Base-by-base conservation (phyloP, 2,113 vertebrate species). In the Procavia capensis region DNA sequence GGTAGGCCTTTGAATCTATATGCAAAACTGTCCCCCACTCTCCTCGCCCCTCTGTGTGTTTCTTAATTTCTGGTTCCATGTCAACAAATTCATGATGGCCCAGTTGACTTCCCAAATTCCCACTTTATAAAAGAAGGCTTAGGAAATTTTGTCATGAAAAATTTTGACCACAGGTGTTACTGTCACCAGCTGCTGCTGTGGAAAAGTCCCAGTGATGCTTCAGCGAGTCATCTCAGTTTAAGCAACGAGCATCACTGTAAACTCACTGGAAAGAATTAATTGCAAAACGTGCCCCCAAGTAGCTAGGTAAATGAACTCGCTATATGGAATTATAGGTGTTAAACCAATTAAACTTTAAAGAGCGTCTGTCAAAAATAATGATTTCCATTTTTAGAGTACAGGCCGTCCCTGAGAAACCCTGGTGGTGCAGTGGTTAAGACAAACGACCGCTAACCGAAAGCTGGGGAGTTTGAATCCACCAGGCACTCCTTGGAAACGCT, bases 261-360 rank as follows among this genome's bases (percentile, higher is more conserved):
- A 79, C 78, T 74, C 92, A 59, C n/a, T 0, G 22, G 88, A 82
- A 95, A 96, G 78, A 95, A 95, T 83, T 96, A 95, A 97, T 94
- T 95, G 91, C 88, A 88, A 94, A 96, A 93, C 57, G 74, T 95
- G 92, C 82, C 96, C 94, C 90, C 82, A 92, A 90, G 96, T 92
- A 90, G 92, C 78, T 92, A 50, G 95, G 66, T 79, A 93, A 94
- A 95, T 94, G 92, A 97, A 88, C 88, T 90, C 95, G 84, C 91
- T 92, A 24, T 45, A n/a, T 85, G 34, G 72, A 92, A 96, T 93
- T 92, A 79, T 85, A 93, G 36, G 82, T 92, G 78, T 95, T 95
- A 95, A 95, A 90, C 82, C 94, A 97, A 97, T 95, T 97, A 95
- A 54, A 93, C 64, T 95, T 95, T 85, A 88, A 82, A 93, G 50